Base-by-base conservation (phyloP, 2,797 vertebrate genomes). In the Sebastes goodei region DNA sequence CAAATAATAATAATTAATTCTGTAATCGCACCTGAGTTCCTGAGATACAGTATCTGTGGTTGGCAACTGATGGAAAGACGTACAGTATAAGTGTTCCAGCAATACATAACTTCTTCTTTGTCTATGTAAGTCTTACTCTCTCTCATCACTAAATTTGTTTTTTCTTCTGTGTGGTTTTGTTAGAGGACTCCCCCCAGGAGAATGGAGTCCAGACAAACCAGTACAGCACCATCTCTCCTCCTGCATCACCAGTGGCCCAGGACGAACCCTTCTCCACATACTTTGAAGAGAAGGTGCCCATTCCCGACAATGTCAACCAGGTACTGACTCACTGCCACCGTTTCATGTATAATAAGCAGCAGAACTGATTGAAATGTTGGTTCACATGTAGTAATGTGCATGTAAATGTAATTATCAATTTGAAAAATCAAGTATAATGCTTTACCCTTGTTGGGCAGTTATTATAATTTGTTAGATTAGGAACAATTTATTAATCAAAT, bases 241-340 rank as follows among this genome's bases (percentile, higher is more conserved):
- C 96, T 2, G 86, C 90, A 25, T 93, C 93, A 0, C 88, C 93
- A 0, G 87, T 84, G 0, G 78, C 67, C 1, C 66, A 92, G 0
- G 96, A 96, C 0, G 93, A 97, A 7, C 94, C 93, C 0, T 96
- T 97, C 70, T 94, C 95, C 87, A 98, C 96, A 3, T 98, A 98
- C 93, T 97, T 98, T 11, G 96, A 98, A 63, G 97, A 97, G 81
- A 99, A 97, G 83, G 95, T 99, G 30, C 85, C 92, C 0, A 96
- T 99, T 84, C 98, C 98, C 0, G 95, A 97, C 23, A 95, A 94
- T 77, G 88, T 81, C 78, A 94, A 64, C 70, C 87, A 94, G 95
- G 96, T 96, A 92, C 17, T 12, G 32, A 59, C 23, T 4, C 21
- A 9, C 8, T 15, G 15, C 6, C 10, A 6, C n/a, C n/a, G 12